Percentiles rank a stretch among this genome's conserved stretches.
Conservation (phyloP, 2,888 invertebrate genomes). For the Thereva unica region DNA sequence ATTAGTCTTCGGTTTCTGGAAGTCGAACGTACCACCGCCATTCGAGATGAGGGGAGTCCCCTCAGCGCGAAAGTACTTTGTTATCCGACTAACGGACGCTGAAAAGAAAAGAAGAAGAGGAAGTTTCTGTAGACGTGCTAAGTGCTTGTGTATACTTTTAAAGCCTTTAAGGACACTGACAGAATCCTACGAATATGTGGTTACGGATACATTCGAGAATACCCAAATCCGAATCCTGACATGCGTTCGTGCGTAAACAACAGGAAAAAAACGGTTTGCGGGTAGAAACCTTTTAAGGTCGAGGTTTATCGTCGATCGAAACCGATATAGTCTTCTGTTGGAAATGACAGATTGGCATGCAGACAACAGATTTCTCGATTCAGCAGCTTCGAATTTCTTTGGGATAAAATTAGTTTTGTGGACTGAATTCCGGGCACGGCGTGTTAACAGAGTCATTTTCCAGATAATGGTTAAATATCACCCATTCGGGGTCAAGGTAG, state of each 20-base stretch:
- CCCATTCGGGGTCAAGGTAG: neutral
- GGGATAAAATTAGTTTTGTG: neutral
- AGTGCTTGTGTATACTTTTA: neutral
- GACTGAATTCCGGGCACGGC: neutral
- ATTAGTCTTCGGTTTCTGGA: conserved; percentile 69
- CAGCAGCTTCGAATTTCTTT: conserved; percentile 7
- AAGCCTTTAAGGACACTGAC: too few relatives aligned
- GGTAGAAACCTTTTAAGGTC: too few relatives aligned
- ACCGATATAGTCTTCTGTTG: too few relatives aligned
- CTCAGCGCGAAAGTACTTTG: conserved; percentile 74
- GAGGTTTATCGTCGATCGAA: too few relatives aligned
- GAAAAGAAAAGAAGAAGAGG: conserved; percentile 45
- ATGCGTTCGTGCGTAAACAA: too few relatives aligned
- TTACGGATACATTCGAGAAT: too few relatives aligned
- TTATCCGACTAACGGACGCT: conserved; percentile 81
- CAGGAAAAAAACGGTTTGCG: too few relatives aligned
- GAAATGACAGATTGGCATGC: too few relatives aligned
- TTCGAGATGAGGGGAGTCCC: conserved; percentile 78
- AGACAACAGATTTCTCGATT: conserved; percentile 1
- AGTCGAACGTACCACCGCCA: conserved; percentile 80
- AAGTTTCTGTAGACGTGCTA: neutral
- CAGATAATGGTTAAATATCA: neutral
- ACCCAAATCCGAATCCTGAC: too few relatives aligned
- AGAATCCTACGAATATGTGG: too few relatives aligned
- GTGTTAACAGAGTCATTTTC: neutral